Percentiles rank a stretch among this genome's conserved stretches.
Evolutionary conservation across 2,888 invertebrate genomes (phyloP).

Genomic region (Drosophila paracracens): DNA sequence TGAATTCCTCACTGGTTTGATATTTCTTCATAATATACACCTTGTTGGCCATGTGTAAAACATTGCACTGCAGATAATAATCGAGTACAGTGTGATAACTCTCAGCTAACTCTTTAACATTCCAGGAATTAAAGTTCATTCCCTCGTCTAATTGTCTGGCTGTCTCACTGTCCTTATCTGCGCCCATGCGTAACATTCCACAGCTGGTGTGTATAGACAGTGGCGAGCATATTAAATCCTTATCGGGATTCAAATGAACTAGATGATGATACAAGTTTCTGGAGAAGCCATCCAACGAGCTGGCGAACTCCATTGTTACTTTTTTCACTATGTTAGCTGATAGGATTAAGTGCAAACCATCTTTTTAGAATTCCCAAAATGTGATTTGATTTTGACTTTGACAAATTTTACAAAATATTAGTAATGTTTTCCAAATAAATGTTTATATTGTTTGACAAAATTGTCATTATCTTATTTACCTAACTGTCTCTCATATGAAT

Average conservation of each 20-base stretch:
- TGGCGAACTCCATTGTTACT: slow-evolving; percentile 2
- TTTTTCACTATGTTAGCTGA: slow-evolving; percentile 2
- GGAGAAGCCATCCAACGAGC: slow-evolving; percentile 39
- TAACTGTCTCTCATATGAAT: not conserved
- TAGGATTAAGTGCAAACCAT: not conserved
- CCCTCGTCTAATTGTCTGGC: slow-evolving; percentile 47
- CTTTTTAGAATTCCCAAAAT: not conserved
- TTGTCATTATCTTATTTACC: not conserved
- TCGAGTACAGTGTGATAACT: slow-evolving; percentile 44
- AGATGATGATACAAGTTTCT: slow-evolving; percentile 33
- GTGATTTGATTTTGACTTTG: slow-evolving; percentile 6
- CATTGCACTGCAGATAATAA: slow-evolving; percentile 45
- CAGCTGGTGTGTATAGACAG: slow-evolving; percentile 42
- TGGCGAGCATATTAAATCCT: slow-evolving; percentile 55
- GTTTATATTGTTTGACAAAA: not conserved
- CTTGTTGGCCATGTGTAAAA: slow-evolving; percentile 88
- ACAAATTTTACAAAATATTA: slow-evolving; percentile 10
- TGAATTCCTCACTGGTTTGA: slow-evolving; percentile 86
- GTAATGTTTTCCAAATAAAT: not conserved
- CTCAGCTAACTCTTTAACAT: slow-evolving; percentile 27
- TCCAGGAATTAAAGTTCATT: slow-evolving; percentile 17
- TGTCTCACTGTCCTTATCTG: slow-evolving; percentile 25
- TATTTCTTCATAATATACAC: slow-evolving; percentile 88
- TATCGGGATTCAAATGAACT: slow-evolving; percentile 12
- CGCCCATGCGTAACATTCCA: slow-evolving; percentile 61